These are phyloP conservation scores for Tenthredo mesomela DNA, from an alignment of 2,888 invertebrate species.

Conservation along the genomic window DNA sequence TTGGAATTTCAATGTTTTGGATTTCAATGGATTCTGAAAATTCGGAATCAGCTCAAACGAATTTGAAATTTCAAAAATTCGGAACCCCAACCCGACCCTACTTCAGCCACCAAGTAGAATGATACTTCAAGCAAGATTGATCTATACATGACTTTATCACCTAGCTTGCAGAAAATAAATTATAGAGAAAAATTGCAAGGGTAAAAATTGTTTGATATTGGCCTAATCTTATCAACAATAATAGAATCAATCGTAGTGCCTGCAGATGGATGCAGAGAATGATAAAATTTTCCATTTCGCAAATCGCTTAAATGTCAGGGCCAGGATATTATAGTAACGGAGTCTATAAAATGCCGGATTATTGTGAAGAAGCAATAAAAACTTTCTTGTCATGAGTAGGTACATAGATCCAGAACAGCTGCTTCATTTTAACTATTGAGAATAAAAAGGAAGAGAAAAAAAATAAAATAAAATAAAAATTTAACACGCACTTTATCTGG, in stretches of 20 bases:
- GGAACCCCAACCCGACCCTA: no score
- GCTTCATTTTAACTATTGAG: background rate
- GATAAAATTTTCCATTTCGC: background rate
- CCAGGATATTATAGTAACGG: background rate
- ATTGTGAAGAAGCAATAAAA: background rate
- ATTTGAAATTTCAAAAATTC: no score
- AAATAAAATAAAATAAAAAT: background rate
- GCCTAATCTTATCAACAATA: background rate
- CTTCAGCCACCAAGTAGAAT: no score
- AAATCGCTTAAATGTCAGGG: constrained; percentile 2
- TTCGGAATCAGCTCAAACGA: no score
- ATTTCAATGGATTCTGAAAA: no score
- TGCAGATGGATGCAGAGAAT: background rate
- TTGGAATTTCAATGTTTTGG: no score
- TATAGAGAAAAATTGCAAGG: background rate
- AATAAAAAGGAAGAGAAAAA: background rate
- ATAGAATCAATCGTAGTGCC: background rate
- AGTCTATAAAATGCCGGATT: background rate
- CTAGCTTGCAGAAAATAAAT: background rate
- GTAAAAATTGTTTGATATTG: background rate
- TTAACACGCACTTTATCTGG: background rate
- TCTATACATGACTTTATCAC: background rate
- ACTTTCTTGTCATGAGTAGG: background rate
- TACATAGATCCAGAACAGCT: background rate
- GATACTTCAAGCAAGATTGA: background rate